Base-by-base conservation (phyloP, 2,113 vertebrate species). In the Tringa solitaria region DNA sequence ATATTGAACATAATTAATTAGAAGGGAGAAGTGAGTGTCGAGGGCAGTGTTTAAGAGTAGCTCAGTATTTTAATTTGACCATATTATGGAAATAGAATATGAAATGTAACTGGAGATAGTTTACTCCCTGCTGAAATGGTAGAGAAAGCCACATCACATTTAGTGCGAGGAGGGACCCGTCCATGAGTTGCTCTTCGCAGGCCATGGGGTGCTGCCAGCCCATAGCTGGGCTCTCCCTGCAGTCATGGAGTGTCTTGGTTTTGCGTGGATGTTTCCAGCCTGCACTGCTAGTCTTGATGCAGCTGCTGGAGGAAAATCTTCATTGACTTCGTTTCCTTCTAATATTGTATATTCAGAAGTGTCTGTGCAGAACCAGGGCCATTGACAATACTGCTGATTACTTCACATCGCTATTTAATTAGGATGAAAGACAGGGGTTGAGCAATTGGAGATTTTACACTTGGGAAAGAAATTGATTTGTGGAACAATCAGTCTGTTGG, bases 321-420 rank as follows among this genome's bases (percentile, higher is more conserved):
- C 64, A 24, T 10, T 39, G 22, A 48, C 60, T 89, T 95, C 2
- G 2, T 92, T 82, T 94, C 17, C 32, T 57, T 81, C 63, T 43
- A 27, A 48, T 72, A 30, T 4, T 85, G 26, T 81, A 39, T 35
- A 54, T 91, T 84, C 69, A 94, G 65, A 94, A 82, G 30, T 35
- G 45, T 70, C 79, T 89, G 51, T 91, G 78, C 72, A 84, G 91
- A 73, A 94, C 76, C 51, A 67, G 76, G 32, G 51, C 83, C 35
- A 22, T 15, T 74, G 79, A 95, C 95, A 96, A 80, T 95, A 53
- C 88, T 81, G 33, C 84, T 91, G 89, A 96, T 96, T 94, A 79
- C 73, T 92, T 90, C 75, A 67, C 77, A 85, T 86, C 59, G 24
- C 73, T 94, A 6, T 79, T 96, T 96, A 96, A 96, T 96, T 94